These are phyloP conservation scores for Cephalopholis sonnerati DNA, from an alignment of 2,113 vertebrate species.

Conservation along the genomic window DNA sequence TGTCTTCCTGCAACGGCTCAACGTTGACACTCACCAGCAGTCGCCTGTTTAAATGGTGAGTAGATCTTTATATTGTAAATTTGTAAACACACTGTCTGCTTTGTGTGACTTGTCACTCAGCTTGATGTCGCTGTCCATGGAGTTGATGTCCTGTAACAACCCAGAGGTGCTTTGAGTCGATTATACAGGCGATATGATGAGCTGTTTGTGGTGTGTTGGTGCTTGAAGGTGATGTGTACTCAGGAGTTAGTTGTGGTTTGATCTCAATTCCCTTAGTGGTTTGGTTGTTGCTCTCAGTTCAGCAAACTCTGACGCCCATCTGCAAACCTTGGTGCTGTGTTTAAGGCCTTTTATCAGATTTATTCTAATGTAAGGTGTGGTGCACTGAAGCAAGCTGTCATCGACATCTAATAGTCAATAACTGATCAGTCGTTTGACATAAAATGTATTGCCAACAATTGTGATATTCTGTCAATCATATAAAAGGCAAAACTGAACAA, in stretches of 20 bases:
- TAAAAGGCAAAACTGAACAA: too few species aligned
- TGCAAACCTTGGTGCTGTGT: background rate
- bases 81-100: background rate
- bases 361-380: background rate
- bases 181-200: background rate
- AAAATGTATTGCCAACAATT: too few species aligned
- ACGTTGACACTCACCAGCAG: background rate
- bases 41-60: background rate
- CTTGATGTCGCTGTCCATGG: background rate
- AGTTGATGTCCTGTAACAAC: background rate
- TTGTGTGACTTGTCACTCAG: background rate
- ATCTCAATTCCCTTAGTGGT: background rate
- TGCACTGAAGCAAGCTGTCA: background rate
- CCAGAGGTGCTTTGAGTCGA: background rate
- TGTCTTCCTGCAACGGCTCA: background rate
- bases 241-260: background rate
- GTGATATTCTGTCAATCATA: too few species aligned
- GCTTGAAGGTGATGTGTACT: background rate
- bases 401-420: background rate
- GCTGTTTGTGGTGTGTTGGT: background rate
- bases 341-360: background rate
- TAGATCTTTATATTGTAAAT: background rate
- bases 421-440: background rate
- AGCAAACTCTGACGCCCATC: background rate
- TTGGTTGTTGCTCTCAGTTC: background rate